Evolutionary conservation across 2,888 invertebrate species (phyloP).

Genomic region (Pheosia gnoma): DNA sequence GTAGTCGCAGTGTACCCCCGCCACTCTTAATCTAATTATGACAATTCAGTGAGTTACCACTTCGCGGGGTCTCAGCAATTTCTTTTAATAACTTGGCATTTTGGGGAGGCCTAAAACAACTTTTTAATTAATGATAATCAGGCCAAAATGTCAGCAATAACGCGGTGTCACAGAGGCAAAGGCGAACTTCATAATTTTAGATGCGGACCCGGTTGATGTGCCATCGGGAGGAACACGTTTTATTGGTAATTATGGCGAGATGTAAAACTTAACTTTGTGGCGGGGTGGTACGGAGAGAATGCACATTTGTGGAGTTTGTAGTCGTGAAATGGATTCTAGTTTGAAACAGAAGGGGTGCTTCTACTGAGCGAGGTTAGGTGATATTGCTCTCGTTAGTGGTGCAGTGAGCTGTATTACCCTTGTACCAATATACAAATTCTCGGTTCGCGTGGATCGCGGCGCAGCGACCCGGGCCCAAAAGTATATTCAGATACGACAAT

Average conservation of each 20-base stretch:
- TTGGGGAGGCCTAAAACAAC: slow-evolving; percentile 71
- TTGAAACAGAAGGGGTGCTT: slow-evolving; percentile 75
- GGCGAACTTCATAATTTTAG: slow-evolving; percentile 70
- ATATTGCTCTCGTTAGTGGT: slow-evolving; percentile 70
- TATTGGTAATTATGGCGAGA: slow-evolving; percentile 77
- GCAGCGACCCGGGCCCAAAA: slow-evolving; percentile 40
- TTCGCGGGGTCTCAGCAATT: slow-evolving; percentile 67
- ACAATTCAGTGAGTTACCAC: slow-evolving; percentile 72
- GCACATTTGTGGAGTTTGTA: slow-evolving; percentile 74
- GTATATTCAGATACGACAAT: slow-evolving; percentile 56
- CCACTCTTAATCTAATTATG: slow-evolving; percentile 71
- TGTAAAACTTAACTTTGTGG: slow-evolving; percentile 74
- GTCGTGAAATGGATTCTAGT: slow-evolving; percentile 77
- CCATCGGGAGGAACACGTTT: slow-evolving; percentile 68
- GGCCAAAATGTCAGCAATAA: slow-evolving; percentile 73
- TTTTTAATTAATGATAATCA: slow-evolving; percentile 81
- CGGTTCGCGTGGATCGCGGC: slow-evolving; percentile 28
- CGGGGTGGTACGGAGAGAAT: slow-evolving; percentile 62
- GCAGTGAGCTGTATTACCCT: slow-evolving; percentile 1
- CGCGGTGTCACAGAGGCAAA: slow-evolving; percentile 66
- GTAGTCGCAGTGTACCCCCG: slow-evolving; percentile 56
- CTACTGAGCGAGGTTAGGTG: slow-evolving; percentile 69
- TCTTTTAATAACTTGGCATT: slow-evolving; percentile 77
- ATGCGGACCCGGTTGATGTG: slow-evolving; percentile 61
- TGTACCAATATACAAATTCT: slow-evolving; percentile 21